phyloP scores from a whole-genome alignment of 2,888 invertebrate species.

The Eilema depressum region DNA sequence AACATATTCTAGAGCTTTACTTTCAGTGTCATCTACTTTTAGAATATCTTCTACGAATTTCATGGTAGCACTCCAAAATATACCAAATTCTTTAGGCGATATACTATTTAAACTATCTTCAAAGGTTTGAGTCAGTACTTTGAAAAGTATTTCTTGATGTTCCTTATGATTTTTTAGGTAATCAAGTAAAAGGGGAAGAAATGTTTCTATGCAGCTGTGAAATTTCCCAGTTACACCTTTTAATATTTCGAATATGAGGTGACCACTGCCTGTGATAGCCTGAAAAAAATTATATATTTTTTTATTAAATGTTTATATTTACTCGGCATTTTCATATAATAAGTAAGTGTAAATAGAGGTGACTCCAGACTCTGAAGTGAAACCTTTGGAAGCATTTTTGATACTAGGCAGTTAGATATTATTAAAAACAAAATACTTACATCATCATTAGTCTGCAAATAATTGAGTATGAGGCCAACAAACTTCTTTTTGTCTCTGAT shows the following conservation, averaged over 20 bases:
- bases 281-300: constrained; percentile 70
- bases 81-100: constrained; percentile 87
- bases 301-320: too few species aligned
- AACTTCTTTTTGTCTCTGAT: constrained; percentile 93
- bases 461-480: constrained; percentile 89
- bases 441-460: constrained; percentile 89
- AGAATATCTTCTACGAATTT: constrained; percentile 73
- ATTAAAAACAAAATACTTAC: constrained; percentile 80
- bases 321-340: too few species aligned
- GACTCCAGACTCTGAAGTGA: too few species aligned
- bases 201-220: constrained; percentile 92
- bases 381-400: too few species aligned
- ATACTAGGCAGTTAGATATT: not conserved
- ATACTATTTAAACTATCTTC: constrained; percentile 88
- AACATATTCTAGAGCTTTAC: constrained; percentile 76
- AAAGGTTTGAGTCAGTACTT: constrained; percentile 89
- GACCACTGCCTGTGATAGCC: constrained; percentile 93
- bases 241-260: constrained; percentile 95
- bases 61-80: constrained; percentile 88
- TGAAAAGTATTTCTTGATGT: constrained; percentile 86
- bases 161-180: constrained; percentile 84
- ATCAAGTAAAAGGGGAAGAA: constrained; percentile 90
- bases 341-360: too few species aligned
- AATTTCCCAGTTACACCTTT: constrained; percentile 94
- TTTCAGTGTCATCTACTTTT: constrained; percentile 70